Conservation (phyloP, 2,797 vertebrate genomes). For the Hirundo rustica region DNA sequence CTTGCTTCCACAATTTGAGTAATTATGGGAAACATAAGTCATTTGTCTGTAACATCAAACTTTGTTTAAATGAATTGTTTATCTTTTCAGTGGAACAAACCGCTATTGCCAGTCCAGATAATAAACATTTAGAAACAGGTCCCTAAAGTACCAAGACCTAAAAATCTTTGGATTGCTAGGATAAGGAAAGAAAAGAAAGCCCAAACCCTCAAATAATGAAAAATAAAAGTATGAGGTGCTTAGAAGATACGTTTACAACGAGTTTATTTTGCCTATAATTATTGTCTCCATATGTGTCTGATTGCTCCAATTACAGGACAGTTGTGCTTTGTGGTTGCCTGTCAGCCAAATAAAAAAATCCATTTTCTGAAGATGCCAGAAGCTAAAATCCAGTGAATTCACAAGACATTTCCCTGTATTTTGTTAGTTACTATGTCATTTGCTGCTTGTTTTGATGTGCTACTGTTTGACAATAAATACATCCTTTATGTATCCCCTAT, state of each 20-base stretch:
- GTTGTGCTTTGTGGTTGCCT: background rate
- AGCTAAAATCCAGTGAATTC: background rate
- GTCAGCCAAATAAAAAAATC: background rate
- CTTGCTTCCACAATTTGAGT: background rate
- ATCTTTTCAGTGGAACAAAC: background rate
- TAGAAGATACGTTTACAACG: background rate
- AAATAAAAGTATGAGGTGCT: background rate
- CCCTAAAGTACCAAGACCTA: background rate
- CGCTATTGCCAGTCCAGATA: background rate
- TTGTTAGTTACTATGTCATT: background rate
- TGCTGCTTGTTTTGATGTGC: background rate
- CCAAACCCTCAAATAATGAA: background rate
- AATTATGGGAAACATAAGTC: constrained; percentile 14
- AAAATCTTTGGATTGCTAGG: background rate
- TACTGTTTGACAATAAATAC: background rate
- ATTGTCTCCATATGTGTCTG: background rate
- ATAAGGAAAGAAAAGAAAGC: background rate
- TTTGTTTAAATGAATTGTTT: background rate
- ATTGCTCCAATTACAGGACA: background rate
- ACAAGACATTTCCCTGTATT: background rate
- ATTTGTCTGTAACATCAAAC: background rate
- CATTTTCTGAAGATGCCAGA: background rate
- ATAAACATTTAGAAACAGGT: background rate
- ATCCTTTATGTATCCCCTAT: background rate
- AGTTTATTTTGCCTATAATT: background rate